Percentiles rank a stretch among this genome's conserved stretches.
These are phyloP conservation scores for Zonotrichia leucophrys DNA, from an alignment of 2,113 vertebrate genomes.

Conservation along the genomic window DNA sequence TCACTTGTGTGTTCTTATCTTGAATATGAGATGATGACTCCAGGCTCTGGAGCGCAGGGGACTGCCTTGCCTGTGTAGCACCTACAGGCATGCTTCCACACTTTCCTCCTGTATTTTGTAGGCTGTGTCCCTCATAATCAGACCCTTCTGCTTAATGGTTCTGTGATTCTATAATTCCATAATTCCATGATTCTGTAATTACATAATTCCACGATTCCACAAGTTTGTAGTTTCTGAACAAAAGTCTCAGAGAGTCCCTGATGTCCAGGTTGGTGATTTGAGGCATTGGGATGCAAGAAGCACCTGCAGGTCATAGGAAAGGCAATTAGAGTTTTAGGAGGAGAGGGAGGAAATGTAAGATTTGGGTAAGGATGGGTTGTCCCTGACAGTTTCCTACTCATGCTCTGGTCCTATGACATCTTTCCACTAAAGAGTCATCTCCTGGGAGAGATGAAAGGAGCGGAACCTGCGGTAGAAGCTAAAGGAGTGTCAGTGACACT, in stretches of 20 bases:
- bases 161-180: not conserved
- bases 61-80: not conserved
- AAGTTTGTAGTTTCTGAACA: not conserved
- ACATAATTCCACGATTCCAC: not conserved
- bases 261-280: not conserved
- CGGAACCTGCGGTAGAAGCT: not conserved
- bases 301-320: not conserved
- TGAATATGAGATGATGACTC: not conserved
- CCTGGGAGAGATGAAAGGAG: not conserved
- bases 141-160: not conserved
- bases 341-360: not conserved
- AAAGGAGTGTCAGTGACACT: not conserved
- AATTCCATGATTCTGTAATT: too few species aligned
- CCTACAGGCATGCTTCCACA: not conserved
- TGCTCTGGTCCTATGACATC: not conserved
- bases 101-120: not conserved
- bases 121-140: not conserved
- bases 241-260: not conserved
- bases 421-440: not conserved
- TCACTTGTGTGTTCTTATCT: not conserved
- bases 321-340: not conserved
- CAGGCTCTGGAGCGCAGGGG: not conserved
- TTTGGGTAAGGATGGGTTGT: not conserved
- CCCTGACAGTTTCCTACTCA: not conserved
- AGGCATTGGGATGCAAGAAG: not conserved